Conservation (phyloP, 2,888 invertebrate genomes). For the Acronicta psi region DNA sequence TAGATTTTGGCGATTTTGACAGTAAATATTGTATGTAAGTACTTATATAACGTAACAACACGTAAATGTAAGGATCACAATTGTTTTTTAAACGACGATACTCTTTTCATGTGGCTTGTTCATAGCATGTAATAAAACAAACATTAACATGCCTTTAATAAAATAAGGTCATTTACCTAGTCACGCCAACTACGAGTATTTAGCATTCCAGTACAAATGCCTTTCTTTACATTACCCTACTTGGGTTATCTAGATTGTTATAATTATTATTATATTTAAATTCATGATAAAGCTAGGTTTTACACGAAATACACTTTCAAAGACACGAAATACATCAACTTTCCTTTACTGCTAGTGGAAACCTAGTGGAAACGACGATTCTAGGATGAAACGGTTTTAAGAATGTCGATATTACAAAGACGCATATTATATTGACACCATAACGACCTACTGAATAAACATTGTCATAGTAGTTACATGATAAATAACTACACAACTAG, state of each 20-base stretch:
- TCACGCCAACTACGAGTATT: constrained; percentile 64
- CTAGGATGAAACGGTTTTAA: constrained; percentile 5
- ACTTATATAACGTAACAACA: too few species aligned
- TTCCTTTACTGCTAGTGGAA: too few species aligned
- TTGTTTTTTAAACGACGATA: background rate
- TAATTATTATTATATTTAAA: constrained; percentile 1
- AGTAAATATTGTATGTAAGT: too few species aligned
- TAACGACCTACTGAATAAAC: constrained; percentile 36
- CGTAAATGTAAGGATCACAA: too few species aligned
- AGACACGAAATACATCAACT: too few species aligned
- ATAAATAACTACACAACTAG: constrained; percentile 32
- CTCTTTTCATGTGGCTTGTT: constrained; percentile 16
- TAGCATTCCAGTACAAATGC: constrained; percentile 74
- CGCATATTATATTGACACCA: constrained; percentile 21
- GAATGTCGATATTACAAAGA: constrained; percentile 23
- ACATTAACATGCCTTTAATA: constrained; percentile 47
- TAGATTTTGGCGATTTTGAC: too few species aligned
- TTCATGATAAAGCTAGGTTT: background rate
- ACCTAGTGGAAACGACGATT: background rate
- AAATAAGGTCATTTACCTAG: constrained; percentile 64
- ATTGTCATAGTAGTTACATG: constrained; percentile 26
- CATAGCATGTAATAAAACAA: constrained; percentile 7
- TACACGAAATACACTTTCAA: too few species aligned
- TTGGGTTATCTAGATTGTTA: constrained; percentile 23
- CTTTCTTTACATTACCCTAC: constrained; percentile 66